Evolutionary conservation across 2,888 invertebrate species (phyloP).

Genomic region (Phalangium opilio): DNA sequence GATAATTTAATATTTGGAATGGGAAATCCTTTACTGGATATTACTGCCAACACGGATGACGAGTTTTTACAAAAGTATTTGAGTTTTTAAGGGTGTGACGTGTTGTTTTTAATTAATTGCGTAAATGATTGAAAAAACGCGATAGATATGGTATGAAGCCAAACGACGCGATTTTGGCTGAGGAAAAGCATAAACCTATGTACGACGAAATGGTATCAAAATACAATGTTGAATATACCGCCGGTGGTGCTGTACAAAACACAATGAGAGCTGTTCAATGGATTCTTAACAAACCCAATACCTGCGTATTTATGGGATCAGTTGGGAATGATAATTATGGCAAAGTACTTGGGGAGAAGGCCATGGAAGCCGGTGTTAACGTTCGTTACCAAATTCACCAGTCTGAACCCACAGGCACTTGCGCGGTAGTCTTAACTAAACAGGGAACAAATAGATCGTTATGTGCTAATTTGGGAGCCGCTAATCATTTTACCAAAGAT

Average conservation of each 20-base stretch:
- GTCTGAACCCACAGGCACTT: constrained; percentile 76
- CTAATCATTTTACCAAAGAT: constrained; percentile 45
- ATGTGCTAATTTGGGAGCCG: constrained; percentile 90
- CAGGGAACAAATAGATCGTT: constrained; percentile 43
- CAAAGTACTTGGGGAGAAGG: constrained; percentile 60
- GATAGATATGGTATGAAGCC: constrained; percentile 50
- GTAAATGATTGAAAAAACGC: not conserved
- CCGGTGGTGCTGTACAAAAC: constrained; percentile 94
- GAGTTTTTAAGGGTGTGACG: constrained; percentile 18
- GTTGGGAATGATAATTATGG: constrained; percentile 84
- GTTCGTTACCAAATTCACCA: constrained; percentile 69
- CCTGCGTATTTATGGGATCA: constrained; percentile 81
- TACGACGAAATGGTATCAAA: constrained; percentile 60
- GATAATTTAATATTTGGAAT: constrained; percentile 55
- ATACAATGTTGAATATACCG: constrained; percentile 69
- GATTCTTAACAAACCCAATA: constrained; percentile 63
- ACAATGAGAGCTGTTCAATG: constrained; percentile 74
- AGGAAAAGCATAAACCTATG: constrained; percentile 69
- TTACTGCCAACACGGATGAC: constrained; percentile 62
- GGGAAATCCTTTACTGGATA: constrained; percentile 91
- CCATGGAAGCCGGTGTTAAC: constrained; percentile 65
- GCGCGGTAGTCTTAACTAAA: constrained; percentile 78
- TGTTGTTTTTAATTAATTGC: not conserved
- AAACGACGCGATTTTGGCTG: constrained; percentile 87
- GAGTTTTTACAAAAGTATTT: constrained; percentile 72